A percentile compares a stretch with the other conserved stretches of the same genome.
Evolutionary conservation across 2,888 invertebrate species (phyloP).

Genomic region (Agonopterix heracliana): DNA sequence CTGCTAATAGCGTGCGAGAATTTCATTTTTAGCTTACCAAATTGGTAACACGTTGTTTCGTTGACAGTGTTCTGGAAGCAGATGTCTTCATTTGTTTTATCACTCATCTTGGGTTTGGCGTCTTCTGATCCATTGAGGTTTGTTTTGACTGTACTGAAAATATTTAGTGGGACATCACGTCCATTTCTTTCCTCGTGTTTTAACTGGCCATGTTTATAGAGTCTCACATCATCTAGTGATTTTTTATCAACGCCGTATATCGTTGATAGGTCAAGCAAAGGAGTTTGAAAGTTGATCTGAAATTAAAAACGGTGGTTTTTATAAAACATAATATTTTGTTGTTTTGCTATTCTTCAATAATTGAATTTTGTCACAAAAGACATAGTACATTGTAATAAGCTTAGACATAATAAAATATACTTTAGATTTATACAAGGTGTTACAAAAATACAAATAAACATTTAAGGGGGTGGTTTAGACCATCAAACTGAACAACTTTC

Average conservation of each 20-base stretch:
- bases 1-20: too few species aligned
- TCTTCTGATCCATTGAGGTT: neutral
- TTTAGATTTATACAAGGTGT: too few species aligned
- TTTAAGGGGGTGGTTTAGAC: too few species aligned
- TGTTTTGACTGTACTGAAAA: neutral
- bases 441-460: too few species aligned
- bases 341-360: too few species aligned
- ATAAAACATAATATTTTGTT: conserved; percentile 11
- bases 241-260: conserved; percentile 49
- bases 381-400: too few species aligned
- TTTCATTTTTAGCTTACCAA: conserved; percentile 34
- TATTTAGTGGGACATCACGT: conserved; percentile 35
- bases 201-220: conserved; percentile 40
- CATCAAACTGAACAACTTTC: too few species aligned
- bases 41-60: conserved; percentile 42
- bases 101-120: neutral
- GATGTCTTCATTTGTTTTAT: conserved; percentile 14
- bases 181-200: conserved; percentile 36
- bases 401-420: too few species aligned
- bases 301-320: conserved; percentile 4
- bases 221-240: conserved; percentile 33
- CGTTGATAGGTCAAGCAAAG: conserved; percentile 49
- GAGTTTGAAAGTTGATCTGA: conserved; percentile 57
- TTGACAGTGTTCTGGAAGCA: conserved; percentile 39
- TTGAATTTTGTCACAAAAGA: too few species aligned